phyloP scores from a whole-genome alignment of 2,888 invertebrate species.

The Hyposoter dolosus region DNA sequence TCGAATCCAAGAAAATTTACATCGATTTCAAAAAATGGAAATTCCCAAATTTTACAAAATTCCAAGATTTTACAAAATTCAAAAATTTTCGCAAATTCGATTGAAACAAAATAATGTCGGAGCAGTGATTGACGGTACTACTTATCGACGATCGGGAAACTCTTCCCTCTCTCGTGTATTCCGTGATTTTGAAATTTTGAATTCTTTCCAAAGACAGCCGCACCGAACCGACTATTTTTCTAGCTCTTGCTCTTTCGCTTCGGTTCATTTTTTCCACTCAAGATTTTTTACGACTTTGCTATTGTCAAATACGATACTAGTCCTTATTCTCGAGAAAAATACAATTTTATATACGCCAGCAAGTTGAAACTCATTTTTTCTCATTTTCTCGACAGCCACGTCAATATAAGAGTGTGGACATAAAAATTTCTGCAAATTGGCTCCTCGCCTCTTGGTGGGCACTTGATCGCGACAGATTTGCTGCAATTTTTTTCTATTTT shows the following conservation, averaged over 20 bases:
- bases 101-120: no score
- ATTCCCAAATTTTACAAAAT: no score
- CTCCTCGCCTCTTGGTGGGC: neutral
- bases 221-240: neutral
- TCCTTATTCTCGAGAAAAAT: conserved; percentile 44
- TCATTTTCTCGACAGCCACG: no score
- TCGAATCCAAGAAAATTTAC: no score
- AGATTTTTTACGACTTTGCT: conserved; percentile 27
- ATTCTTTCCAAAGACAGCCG: neutral
- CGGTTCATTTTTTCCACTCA: conserved; percentile 2
- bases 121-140: neutral
- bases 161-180: neutral
- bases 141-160: neutral
- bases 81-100: neutral
- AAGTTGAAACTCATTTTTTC: conserved; percentile 1
- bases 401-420: neutral
- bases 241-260: neutral
- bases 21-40: no score
- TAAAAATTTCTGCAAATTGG: conserved; percentile 32
- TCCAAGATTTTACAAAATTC: neutral
- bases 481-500: neutral
- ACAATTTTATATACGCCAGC: conserved; percentile 10
- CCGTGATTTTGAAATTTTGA: neutral
- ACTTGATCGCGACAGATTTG: neutral
- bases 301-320: neutral